These are phyloP conservation scores for Stegostoma tigrinum DNA, from an alignment of 2,113 vertebrate species.

Conservation along the genomic window DNA sequence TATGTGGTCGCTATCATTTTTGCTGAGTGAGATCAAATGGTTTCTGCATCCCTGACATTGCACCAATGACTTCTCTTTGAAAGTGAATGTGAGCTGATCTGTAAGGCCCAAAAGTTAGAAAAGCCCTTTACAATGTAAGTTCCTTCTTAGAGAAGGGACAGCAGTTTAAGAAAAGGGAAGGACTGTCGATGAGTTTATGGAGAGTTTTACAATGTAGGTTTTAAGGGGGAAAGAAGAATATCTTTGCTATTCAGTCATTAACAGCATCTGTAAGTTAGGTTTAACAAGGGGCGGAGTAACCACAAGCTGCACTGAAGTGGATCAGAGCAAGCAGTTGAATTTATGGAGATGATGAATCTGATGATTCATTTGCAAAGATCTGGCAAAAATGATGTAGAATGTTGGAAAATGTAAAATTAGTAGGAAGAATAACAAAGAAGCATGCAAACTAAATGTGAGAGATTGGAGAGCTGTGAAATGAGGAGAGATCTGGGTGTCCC, in stretches of 20 bases:
- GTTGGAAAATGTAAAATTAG: no score
- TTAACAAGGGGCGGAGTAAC: neutral
- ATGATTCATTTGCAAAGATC: no score
- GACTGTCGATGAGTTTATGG: no score
- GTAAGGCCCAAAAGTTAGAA: no score
- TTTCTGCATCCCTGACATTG: neutral
- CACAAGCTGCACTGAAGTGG: neutral
- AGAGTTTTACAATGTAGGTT: neutral
- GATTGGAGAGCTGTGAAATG: no score
- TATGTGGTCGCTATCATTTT: neutral
- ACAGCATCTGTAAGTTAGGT: neutral
- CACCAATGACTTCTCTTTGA: neutral
- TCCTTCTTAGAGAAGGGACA: neutral
- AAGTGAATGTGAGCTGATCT: neutral
- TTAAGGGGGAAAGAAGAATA: neutral
- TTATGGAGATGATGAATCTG: neutral
- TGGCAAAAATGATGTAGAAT: no score
- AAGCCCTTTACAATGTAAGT: no score
- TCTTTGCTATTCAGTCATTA: neutral
- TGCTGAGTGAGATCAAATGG: neutral
- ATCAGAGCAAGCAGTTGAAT: neutral
- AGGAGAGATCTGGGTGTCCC: no score
- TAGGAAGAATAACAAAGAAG: no score
- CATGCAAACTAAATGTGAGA: no score
- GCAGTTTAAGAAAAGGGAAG: neutral